Percentiles rank a stretch among this genome's conserved stretches.
phyloP scores from a whole-genome alignment of 92 coral and sea anemone genomes.

The Palythoa heliodiscus region DNA sequence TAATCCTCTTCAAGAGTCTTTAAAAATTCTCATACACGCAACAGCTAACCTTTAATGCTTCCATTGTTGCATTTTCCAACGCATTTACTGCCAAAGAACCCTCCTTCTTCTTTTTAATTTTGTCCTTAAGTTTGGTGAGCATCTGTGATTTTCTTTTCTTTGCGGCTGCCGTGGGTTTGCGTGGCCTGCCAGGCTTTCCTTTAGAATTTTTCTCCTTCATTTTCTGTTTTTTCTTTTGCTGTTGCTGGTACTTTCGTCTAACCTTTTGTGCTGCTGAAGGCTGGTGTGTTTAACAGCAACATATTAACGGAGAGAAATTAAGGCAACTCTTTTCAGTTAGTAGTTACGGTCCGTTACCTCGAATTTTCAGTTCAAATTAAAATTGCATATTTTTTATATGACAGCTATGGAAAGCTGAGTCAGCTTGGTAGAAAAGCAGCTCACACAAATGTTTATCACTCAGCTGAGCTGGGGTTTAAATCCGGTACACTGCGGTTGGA shows the following conservation, averaged over 20 bases:
- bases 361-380: too few species aligned
- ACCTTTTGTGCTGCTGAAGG: constrained; percentile 86
- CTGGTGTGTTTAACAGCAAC: constrained; percentile 45
- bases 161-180: constrained; percentile 50
- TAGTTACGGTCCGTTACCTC: too few species aligned
- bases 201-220: constrained; percentile 56
- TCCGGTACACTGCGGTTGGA: too few species aligned
- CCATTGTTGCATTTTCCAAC: constrained; percentile 86
- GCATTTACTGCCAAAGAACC: constrained; percentile 79
- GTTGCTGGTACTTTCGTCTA: constrained; percentile 74
- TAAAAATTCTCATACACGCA: neutral
- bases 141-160: constrained; percentile 59
- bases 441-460: too few species aligned
- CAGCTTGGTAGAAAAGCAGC: too few species aligned
- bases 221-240: constrained; percentile 80
- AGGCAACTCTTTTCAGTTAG: neutral
- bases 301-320: neutral
- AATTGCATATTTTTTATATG: too few species aligned
- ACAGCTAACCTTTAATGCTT: constrained; percentile 73
- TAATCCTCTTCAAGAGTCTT: too few species aligned
- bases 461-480: too few species aligned
- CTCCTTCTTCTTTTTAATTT: constrained; percentile 44
- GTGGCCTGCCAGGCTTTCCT: constrained; percentile 69
- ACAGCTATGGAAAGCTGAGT: too few species aligned
- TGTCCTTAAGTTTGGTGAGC: constrained; percentile 63